These are phyloP conservation scores for Monochamus alternatus DNA, from an alignment of 2,888 invertebrate genomes.

Conservation along the genomic window DNA sequence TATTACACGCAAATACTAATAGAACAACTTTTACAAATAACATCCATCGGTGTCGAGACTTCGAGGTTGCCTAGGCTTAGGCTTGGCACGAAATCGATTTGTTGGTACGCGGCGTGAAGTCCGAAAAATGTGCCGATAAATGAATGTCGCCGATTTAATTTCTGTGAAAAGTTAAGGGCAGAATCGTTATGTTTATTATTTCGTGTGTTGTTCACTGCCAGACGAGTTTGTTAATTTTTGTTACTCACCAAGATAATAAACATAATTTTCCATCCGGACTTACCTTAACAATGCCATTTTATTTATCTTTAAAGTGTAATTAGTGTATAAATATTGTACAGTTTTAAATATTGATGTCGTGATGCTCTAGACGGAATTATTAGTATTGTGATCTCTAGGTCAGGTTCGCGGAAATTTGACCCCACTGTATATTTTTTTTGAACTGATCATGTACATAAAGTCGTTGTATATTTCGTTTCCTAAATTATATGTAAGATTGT, in stretches of 20 bases:
- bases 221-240: slow-evolving; percentile 11
- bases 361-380: slow-evolving; percentile 57
- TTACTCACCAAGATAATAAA: slow-evolving; percentile 11
- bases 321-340: slow-evolving; percentile 27
- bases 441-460: slow-evolving; percentile 66
- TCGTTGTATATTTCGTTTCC: slow-evolving; percentile 62
- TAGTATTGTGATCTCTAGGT: slow-evolving; percentile 68
- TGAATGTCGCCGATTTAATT: slow-evolving; percentile 5
- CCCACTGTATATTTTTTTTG: slow-evolving; percentile 52
- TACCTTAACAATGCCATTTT: slow-evolving; percentile 39
- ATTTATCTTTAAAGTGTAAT: slow-evolving; percentile 35
- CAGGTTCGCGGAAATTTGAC: slow-evolving; percentile 59
- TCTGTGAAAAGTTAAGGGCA: slow-evolving; percentile 23
- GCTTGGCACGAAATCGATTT: too few relatives aligned
- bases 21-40: too few relatives aligned
- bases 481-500: slow-evolving; percentile 58
- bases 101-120: too few relatives aligned
- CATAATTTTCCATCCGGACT: slow-evolving; percentile 17
- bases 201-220: slow-evolving; percentile 27
- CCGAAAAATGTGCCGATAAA: neutral
- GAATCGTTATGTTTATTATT: slow-evolving; percentile 33
- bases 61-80: too few relatives aligned
- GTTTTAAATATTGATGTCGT: slow-evolving; percentile 52
- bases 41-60: too few relatives aligned
- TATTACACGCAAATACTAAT: too few relatives aligned